These are phyloP conservation scores for Eilema caniola DNA, from an alignment of 2,888 invertebrate genomes.

Conservation along the genomic window DNA sequence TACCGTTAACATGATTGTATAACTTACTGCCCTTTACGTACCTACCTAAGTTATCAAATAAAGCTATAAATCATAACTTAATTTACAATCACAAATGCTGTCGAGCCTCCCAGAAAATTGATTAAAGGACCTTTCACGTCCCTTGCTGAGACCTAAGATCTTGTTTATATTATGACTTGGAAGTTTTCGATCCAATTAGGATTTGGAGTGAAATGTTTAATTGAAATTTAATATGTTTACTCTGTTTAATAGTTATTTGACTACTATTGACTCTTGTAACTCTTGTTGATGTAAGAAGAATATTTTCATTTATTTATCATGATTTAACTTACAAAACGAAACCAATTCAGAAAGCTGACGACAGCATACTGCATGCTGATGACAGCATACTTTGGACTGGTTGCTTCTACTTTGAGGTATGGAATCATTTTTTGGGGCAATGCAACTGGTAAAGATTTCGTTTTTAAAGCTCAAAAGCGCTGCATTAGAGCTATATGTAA, in stretches of 20 bases:
- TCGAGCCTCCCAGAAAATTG: slow-evolving; percentile 32
- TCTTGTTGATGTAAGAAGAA: not conserved
- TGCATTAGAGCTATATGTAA: too few species aligned
- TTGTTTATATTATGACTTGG: slow-evolving; percentile 24
- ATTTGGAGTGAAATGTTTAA: slow-evolving; percentile 20
- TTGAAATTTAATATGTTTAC: slow-evolving; percentile 22
- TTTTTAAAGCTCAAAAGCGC: too few species aligned
- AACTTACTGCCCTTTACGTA: not conserved
- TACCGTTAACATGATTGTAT: too few species aligned
- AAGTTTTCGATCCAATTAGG: slow-evolving; percentile 36
- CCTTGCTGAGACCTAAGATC: slow-evolving; percentile 19
- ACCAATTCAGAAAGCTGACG: too few species aligned
- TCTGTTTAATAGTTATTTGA: not conserved
- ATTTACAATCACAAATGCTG: slow-evolving; percentile 11
- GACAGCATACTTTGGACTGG: too few species aligned
- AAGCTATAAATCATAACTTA: slow-evolving; percentile 8
- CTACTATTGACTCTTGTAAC: not conserved
- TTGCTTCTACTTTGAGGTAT: too few species aligned
- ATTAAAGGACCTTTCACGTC: slow-evolving; percentile 36
- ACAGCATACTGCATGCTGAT: too few species aligned
- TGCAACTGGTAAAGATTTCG: too few species aligned
- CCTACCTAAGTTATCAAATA: not conserved
- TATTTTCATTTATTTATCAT: too few species aligned
- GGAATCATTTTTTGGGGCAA: too few species aligned
- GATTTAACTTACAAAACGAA: too few species aligned